These are phyloP conservation scores for Zaprionus camerounensis DNA, from an alignment of 1,140 invertebrate genomes.

Conservation along the genomic window DNA sequence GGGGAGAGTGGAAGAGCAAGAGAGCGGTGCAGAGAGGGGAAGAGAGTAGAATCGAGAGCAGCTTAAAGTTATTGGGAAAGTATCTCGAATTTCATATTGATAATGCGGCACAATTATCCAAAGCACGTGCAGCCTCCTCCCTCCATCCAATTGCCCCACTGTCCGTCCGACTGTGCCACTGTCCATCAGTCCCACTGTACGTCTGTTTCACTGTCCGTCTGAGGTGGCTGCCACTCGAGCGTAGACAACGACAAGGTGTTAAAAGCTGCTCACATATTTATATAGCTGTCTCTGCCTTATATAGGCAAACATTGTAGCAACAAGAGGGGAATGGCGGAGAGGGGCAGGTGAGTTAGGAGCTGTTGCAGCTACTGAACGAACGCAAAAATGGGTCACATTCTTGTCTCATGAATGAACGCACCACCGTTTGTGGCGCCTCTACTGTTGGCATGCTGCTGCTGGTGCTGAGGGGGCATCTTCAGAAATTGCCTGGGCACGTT, in stretches of 20 bases:
- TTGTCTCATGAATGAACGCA: slow-evolving; percentile 71
- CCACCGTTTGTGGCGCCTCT: slow-evolving; percentile 73
- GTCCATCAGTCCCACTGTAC: not conserved
- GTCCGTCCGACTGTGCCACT: slow-evolving; percentile 25
- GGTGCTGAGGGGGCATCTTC: slow-evolving; percentile 36
- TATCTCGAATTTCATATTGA: slow-evolving; percentile 31
- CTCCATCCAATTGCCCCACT: slow-evolving; percentile 1
- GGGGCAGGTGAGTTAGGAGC: slow-evolving; percentile 15
- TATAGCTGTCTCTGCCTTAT: slow-evolving; percentile 75
- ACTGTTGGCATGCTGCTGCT: slow-evolving; percentile 41
- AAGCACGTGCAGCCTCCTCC: not conserved
- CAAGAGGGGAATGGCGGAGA: slow-evolving; percentile 14
- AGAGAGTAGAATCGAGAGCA: not conserved
- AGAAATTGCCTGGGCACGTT: slow-evolving; percentile 54
- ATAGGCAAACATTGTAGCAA: slow-evolving; percentile 79
- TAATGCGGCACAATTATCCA: slow-evolving; percentile 11
- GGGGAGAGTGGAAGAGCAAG: not conserved
- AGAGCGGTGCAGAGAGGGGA: not conserved
- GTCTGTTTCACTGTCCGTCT: not conserved
- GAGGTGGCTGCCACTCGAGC: slow-evolving; percentile 40
- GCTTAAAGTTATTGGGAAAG: slow-evolving; percentile 37
- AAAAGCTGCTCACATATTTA: slow-evolving; percentile 81
- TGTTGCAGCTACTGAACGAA: slow-evolving; percentile 31
- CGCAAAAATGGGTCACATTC: slow-evolving; percentile 75
- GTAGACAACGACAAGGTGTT: slow-evolving; percentile 62